Evolutionary conservation across 2,113 vertebrate genomes (phyloP), one percentile per base, ranked within the genome.

Genomic region (Labeo catla): DNA sequence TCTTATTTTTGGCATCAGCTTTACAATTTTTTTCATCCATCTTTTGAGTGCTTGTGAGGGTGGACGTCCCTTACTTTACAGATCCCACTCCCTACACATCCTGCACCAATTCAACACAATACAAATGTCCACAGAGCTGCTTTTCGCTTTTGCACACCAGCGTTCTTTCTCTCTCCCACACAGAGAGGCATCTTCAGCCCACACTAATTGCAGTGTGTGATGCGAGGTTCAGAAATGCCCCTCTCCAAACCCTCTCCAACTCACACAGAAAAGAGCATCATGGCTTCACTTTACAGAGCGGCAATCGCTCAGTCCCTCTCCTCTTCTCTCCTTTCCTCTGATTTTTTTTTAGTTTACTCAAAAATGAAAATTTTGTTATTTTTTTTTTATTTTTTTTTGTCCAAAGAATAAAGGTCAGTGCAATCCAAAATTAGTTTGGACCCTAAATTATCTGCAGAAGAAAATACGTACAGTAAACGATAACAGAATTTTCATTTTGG

Each of bases 161-260:
- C 57, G 3, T 21, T 74, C 74, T 12, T 23, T 52, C 73, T 76
- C 43, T 50, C 84, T 85, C 84, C 63, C 74, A 66, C 84, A 78
- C 84, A 70, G 12, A 79, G 59, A 76, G 84, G 57, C 59, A n/a
- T 78, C 49, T 85, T 68, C 49, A 85, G 84, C 84, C 84, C 84
- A 85, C 84, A 76, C 84, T 85, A 85, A 85, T 85, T 85, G 74
- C 84, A 52, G 45, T 54, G 9, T 66, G 84, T 76, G 23, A 76
- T 78, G 15, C 6, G 61, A 85, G 61, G 76, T 85, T 78, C 61
- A 85, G 84, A 85, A 85, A 85, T 85, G 84, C 74, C 73, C 84
- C 84, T 85, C 84, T 85, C 34, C 19, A 78, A 85, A 79, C 61
- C 23, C 72, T 85, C 47, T 85, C 47, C 47, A 84, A 16, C 70